phyloP scores from a whole-genome alignment of 2,888 invertebrate species.

The Aelia acuminata region DNA sequence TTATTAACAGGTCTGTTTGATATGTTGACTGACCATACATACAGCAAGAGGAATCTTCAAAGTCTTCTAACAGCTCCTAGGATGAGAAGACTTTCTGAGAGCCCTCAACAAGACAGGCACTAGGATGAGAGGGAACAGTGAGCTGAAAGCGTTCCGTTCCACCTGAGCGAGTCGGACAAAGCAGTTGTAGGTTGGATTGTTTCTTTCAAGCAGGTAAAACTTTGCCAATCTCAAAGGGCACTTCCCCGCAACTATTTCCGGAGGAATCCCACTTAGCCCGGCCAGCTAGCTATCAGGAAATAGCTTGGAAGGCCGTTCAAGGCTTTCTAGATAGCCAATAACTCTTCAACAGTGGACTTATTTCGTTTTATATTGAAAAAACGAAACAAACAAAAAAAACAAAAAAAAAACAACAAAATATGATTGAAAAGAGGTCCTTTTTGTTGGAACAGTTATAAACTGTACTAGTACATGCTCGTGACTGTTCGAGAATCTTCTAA shows the following conservation, averaged over 20 bases:
- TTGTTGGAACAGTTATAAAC: too few relatives aligned
- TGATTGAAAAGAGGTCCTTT: too few relatives aligned
- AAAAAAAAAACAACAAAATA: too few relatives aligned
- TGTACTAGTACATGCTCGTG: too few relatives aligned
- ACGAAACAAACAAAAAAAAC: too few relatives aligned
- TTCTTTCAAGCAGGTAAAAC: background rate
- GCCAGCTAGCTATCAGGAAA: background rate
- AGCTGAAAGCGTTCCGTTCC: background rate
- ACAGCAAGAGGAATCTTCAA: background rate
- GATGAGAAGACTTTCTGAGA: background rate
- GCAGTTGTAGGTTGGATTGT: background rate
- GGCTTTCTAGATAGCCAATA: background rate
- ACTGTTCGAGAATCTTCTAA: too few relatives aligned
- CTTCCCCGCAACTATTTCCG: background rate
- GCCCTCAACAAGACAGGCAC: background rate
- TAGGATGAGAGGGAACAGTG: background rate
- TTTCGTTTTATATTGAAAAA: too few relatives aligned
- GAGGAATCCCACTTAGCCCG: slow-evolving; percentile 31
- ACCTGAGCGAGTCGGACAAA: background rate
- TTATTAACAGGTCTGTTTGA: background rate
- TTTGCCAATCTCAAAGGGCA: background rate
- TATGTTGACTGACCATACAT: background rate
- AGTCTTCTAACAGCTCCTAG: background rate
- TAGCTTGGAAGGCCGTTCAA: background rate
- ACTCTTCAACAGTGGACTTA: too few relatives aligned